Evolutionary conservation across 2,797 vertebrate species (phyloP), one percentile per base, ranked within the genome.

Genomic region (Trematomus bernacchii): DNA sequence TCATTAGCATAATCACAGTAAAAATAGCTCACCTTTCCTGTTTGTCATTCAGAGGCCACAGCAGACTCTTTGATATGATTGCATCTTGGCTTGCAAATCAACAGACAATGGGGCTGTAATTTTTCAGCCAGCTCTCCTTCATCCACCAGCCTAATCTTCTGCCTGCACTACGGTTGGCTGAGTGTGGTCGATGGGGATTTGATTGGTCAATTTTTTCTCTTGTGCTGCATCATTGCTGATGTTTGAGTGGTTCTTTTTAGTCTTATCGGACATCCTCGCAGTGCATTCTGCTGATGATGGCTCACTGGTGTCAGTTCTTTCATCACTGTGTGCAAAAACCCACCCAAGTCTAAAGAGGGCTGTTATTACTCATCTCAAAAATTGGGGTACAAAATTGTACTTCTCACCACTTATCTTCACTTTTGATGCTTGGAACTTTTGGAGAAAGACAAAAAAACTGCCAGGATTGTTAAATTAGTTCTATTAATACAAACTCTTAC

Each of bases 81-180:
- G 79, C 85, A 80, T 85, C 79, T 82, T 70, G 16, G 85, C 79
- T 60, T 83, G 65, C 79, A 89, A 93, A 91, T 93, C 88, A 89
- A 73, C 79, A 84, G 75, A 92, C 88, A 93, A 91, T 88, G 62
- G 77, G 57, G 48, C 47, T 19, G 76, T 90, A 84, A 89, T 91
- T 90, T 91, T 79, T 74, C 40, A 70, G 71, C 70, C 50, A 59
- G 73, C 86, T 85, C 77, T 78, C 76, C 66, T 86, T 80, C 81
- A 73, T 81, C 76, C 79, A 62, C 57, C 59, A n/a, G 33, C 66
- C 70, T 76, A 75, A 80, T 85, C 79, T 51, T 60, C 52, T 59
- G 53, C 60, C 70, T 67, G 60, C 46, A 1, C 61, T 70, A 19
- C 91, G 87, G 91, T 89, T 93, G 85, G 86, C 72, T 79, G 67